Evolutionary conservation across 1,140 invertebrate genomes (phyloP).

Genomic region (Leucophenga varia): DNA sequence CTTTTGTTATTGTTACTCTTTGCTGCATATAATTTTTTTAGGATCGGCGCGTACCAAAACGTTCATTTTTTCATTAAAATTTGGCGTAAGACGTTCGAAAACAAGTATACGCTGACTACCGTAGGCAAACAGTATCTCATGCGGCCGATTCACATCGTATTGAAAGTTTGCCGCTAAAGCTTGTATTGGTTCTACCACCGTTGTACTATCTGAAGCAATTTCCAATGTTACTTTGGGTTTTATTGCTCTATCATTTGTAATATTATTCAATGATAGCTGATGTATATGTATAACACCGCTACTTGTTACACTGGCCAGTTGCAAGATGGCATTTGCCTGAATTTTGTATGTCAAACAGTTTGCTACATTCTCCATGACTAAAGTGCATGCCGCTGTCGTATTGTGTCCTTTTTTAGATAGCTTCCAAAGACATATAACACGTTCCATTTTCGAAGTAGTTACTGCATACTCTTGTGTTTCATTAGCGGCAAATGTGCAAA

Average conservation of each 20-base stretch:
- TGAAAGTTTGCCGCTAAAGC: conserved; percentile 55
- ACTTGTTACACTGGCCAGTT: conserved; percentile 65
- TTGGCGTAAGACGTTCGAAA: conserved; percentile 66
- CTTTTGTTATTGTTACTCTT: conserved; percentile 51
- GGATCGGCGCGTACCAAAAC: conserved; percentile 59
- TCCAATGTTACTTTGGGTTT: conserved; percentile 69
- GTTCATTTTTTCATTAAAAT: conserved; percentile 59
- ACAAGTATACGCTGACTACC: conserved; percentile 58
- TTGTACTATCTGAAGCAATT: conserved; percentile 61
- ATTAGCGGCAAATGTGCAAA: conserved; percentile 57
- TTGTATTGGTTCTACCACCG: conserved; percentile 58
- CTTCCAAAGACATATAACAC: conserved; percentile 28
- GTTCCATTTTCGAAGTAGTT: conserved; percentile 57
- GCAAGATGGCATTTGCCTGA: conserved; percentile 55
- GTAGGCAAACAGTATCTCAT: conserved; percentile 58
- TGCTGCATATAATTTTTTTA: conserved; percentile 29
- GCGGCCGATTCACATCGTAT: conserved; percentile 48
- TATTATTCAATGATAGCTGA: conserved; percentile 51
- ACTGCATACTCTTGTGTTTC: conserved; percentile 60
- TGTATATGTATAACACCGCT: conserved; percentile 74
- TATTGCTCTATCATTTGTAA: conserved; percentile 66
- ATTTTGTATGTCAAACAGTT: conserved; percentile 57
- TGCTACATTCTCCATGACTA: conserved; percentile 66
- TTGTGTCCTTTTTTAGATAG: conserved; percentile 12
- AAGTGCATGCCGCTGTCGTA: conserved; percentile 57